phyloP scores from a whole-genome alignment of 2,888 invertebrate species.

The Steromphala cineraria region DNA sequence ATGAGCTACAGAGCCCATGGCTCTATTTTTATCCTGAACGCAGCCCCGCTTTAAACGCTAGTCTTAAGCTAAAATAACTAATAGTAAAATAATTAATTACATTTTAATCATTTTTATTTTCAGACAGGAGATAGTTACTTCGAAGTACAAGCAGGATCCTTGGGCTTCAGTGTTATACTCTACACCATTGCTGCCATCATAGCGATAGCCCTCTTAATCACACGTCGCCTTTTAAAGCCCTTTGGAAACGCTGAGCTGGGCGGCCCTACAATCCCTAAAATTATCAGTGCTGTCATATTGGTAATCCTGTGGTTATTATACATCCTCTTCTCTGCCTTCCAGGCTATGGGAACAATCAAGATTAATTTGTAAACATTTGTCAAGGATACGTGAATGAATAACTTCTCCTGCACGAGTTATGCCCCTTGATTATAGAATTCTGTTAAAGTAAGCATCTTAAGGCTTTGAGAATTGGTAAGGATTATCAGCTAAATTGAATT shows the following conservation, averaged over 20 bases:
- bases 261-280: constrained; percentile 75
- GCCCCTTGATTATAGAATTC: too few species aligned
- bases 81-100: neutral
- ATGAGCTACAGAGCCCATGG: too few species aligned
- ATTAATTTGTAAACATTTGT: constrained; percentile 28
- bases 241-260: constrained; percentile 79
- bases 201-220: constrained; percentile 76
- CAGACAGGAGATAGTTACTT: constrained; percentile 39
- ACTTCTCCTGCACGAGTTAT: too few species aligned
- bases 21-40: too few species aligned
- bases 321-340: constrained; percentile 73
- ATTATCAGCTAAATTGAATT: too few species aligned
- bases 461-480: too few species aligned
- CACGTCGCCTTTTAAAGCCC: constrained; percentile 75
- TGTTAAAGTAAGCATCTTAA: too few species aligned
- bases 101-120: too few species aligned
- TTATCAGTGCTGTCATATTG: constrained; percentile 73
- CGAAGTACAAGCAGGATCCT: constrained; percentile 60
- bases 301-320: constrained; percentile 77
- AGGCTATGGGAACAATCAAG: constrained; percentile 37
- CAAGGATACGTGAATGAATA: too few species aligned
- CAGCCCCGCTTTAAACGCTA: too few species aligned
- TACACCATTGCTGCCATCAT: constrained; percentile 77
- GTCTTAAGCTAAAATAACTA: too few species aligned
- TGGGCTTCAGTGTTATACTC: constrained; percentile 78